Evolutionary conservation across 1,140 invertebrate genomes (phyloP).

Genomic region (Conus ventricosus): DNA sequence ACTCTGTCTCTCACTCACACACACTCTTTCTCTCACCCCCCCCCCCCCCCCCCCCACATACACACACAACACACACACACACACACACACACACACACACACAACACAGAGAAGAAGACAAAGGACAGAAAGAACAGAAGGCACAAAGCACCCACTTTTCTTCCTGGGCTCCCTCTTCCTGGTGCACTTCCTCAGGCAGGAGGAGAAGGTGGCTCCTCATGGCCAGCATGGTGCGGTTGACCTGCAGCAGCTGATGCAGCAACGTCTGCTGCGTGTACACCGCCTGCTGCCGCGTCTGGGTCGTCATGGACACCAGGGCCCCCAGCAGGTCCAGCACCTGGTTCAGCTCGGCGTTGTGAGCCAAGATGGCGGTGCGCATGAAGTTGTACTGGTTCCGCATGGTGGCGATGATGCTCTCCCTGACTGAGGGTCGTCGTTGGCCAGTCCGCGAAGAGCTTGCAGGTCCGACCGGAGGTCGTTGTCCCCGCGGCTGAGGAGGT

Average conservation of each 20-base stretch:
- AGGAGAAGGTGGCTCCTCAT: slow-evolving; percentile 11
- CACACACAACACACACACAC: no score
- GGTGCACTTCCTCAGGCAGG: neutral
- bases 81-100: no score
- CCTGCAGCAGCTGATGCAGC: slow-evolving; percentile 42
- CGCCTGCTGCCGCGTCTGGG: slow-evolving; percentile 45
- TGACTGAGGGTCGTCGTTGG: slow-evolving; percentile 36
- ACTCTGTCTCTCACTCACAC: no score
- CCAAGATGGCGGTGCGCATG: slow-evolving; percentile 55
- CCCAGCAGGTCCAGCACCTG: slow-evolving; percentile 46
- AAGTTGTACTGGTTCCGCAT: slow-evolving; percentile 61
- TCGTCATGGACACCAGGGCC: slow-evolving; percentile 42
- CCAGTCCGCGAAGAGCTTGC: slow-evolving; percentile 35
- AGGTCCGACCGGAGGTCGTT: slow-evolving; percentile 42
- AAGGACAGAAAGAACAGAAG: neutral
- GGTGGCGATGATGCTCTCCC: slow-evolving; percentile 53
- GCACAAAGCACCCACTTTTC: neutral
- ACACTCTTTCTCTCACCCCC: no score
- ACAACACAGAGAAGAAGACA: neutral
- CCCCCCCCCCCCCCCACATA: no score
- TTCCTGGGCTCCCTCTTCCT: neutral
- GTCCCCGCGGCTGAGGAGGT: slow-evolving; percentile 41
- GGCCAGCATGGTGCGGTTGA: slow-evolving; percentile 43
- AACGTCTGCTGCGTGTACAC: slow-evolving; percentile 41
- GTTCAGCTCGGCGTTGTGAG: slow-evolving; percentile 53